Conservation (phyloP, 2,797 vertebrate species). For the Sardinella longiceps region DNA sequence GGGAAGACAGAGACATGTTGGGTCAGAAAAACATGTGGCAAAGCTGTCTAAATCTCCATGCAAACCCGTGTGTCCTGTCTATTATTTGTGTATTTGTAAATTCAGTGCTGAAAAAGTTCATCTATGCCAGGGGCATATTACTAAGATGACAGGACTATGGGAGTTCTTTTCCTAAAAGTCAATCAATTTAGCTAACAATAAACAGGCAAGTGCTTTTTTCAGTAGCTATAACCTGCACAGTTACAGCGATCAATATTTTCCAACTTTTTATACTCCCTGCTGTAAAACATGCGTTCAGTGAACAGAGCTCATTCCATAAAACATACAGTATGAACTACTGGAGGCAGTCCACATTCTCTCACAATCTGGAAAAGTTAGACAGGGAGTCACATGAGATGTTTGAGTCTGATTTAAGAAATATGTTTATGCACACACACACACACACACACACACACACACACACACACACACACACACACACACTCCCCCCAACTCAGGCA, state of each 20-base stretch:
- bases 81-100: neutral
- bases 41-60: neutral
- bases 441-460: neutral
- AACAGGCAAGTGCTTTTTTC: neutral
- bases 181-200: slow-evolving; percentile 1
- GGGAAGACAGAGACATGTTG: neutral
- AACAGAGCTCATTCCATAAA: slow-evolving; percentile 19
- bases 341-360: slow-evolving; percentile 29
- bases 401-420: neutral
- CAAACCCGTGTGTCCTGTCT: slow-evolving; percentile 1
- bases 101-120: neutral
- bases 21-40: no score
- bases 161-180: neutral
- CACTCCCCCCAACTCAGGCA: neutral
- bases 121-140: neutral
- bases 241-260: neutral
- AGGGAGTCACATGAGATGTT: slow-evolving; percentile 1
- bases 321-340: slow-evolving; percentile 37
- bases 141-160: neutral
- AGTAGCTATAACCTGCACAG: neutral
- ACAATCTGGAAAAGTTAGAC: slow-evolving; percentile 38
- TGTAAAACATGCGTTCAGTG: neutral
- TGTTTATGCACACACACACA: neutral
- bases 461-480: neutral
- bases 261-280: neutral